phyloP scores from a whole-genome alignment of 1,140 invertebrate genomes.

The Mercenaria mercenaria region DNA sequence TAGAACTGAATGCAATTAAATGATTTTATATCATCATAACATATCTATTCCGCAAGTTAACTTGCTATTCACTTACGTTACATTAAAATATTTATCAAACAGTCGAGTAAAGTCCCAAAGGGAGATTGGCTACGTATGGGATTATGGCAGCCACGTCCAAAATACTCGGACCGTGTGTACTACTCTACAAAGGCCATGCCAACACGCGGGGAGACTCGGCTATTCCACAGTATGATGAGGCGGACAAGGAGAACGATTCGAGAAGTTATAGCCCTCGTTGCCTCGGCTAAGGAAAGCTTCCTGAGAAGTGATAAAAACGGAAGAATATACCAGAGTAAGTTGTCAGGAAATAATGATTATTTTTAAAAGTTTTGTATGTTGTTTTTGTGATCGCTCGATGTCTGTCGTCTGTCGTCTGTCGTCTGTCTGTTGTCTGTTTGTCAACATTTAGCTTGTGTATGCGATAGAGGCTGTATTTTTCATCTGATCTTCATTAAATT shows the following conservation, averaged over 20 bases:
- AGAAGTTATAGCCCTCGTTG: constrained; percentile 79
- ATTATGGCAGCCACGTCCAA: constrained; percentile 80
- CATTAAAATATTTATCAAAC: not conserved
- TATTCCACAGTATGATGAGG: constrained; percentile 81
- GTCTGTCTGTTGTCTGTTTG: too few relatives aligned
- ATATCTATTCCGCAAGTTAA: too few relatives aligned
- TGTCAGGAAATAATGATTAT: too few relatives aligned
- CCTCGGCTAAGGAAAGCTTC: constrained; percentile 81
- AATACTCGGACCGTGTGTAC: constrained; percentile 83
- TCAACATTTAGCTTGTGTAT: too few relatives aligned
- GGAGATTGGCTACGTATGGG: constrained; percentile 82
- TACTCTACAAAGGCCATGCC: constrained; percentile 82
- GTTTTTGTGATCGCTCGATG: too few relatives aligned
- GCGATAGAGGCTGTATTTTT: too few relatives aligned
- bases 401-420: too few relatives aligned
- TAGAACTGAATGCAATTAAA: too few relatives aligned
- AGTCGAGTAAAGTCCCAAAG: constrained; percentile 82
- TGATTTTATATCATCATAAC: too few relatives aligned
- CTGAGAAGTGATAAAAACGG: constrained; percentile 81
- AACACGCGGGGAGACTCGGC: constrained; percentile 79
- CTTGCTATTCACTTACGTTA: too few relatives aligned
- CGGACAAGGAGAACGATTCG: constrained; percentile 76
- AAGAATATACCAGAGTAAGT: constrained; percentile 82
- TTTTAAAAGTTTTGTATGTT: too few relatives aligned
- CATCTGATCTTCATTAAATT: too few relatives aligned